Evolutionary conservation across 2,888 invertebrate species (phyloP).

Genomic region (Pyrgus malvae): DNA sequence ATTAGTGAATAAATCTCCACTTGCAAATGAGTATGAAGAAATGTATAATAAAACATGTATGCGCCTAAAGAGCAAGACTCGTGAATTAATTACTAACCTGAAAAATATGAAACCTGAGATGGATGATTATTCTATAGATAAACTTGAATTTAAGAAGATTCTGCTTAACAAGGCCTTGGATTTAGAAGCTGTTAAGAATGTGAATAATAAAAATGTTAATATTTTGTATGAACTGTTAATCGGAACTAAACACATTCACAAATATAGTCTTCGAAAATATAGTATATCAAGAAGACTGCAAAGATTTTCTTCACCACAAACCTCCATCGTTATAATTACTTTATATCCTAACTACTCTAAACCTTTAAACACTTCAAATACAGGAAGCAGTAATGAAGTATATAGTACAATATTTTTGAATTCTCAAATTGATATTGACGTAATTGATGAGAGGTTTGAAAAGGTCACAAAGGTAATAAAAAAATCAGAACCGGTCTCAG

Average conservation of each 20-base stretch:
- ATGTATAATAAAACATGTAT: constrained; percentile 63
- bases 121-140: neutral
- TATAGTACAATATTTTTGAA: constrained; percentile 42
- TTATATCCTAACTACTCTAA: constrained; percentile 40
- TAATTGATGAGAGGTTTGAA: constrained; percentile 51
- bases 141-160: constrained; percentile 20
- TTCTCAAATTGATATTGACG: constrained; percentile 55
- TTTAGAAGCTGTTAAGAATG: constrained; percentile 17
- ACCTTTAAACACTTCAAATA: neutral
- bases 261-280: constrained; percentile 53
- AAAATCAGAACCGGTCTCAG: constrained; percentile 5
- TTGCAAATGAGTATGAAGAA: constrained; percentile 48
- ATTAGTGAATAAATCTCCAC: constrained; percentile 34
- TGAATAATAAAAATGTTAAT: constrained; percentile 35
- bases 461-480: constrained; percentile 24
- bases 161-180: constrained; percentile 5
- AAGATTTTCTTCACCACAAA: constrained; percentile 34
- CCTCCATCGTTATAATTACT: constrained; percentile 60
- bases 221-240: constrained; percentile 55
- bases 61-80: constrained; percentile 46
- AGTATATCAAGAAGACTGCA: constrained; percentile 42
- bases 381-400: constrained; percentile 41
- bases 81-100: constrained; percentile 39
- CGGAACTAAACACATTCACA: constrained; percentile 48
- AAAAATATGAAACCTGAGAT: neutral